Evolutionary conservation across 1,140 invertebrate genomes (phyloP).

Genomic region (Hormaphis cornu): DNA sequence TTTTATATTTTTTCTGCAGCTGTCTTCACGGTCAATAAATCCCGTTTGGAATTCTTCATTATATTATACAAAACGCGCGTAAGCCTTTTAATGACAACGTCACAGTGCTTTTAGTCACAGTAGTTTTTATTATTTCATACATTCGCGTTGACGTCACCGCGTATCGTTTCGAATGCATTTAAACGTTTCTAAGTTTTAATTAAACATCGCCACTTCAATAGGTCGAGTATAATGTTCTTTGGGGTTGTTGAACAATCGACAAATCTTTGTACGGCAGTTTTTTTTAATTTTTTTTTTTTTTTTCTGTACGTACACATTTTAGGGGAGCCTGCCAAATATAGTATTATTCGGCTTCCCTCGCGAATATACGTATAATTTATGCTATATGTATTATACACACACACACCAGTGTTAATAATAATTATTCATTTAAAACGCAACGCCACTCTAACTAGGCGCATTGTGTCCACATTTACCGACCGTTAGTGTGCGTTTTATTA

Average conservation of each 20-base stretch:
- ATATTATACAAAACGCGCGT: not conserved
- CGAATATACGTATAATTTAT: no score
- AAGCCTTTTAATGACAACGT: conserved; percentile 22
- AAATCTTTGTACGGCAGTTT: conserved; percentile 1
- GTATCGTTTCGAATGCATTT: conserved; percentile 14
- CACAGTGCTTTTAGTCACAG: conserved; percentile 19
- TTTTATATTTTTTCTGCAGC: not conserved
- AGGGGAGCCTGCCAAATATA: not conserved
- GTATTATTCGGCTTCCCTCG: no score
- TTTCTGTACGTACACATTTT: no score
- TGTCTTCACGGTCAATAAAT: conserved; percentile 25
- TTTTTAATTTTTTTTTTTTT: not conserved
- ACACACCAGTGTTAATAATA: not conserved
- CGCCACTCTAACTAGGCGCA: conserved; percentile 16
- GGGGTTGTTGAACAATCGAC: conserved; percentile 11
- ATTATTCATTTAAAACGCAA: conserved; percentile 26
- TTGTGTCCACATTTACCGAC: conserved; percentile 12
- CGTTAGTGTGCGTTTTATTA: conserved; percentile 16
- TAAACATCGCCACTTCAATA: conserved; percentile 4
- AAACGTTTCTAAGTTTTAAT: conserved; percentile 21
- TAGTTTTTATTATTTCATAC: not conserved
- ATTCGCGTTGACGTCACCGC: not conserved
- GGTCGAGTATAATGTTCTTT: conserved; percentile 6
- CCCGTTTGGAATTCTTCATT: conserved; percentile 4
- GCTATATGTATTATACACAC: no score